Evolutionary conservation across 1,140 invertebrate genomes (phyloP), one percentile per base, ranked within the genome.

Genomic region (Temnothorax longispinosus): DNA sequence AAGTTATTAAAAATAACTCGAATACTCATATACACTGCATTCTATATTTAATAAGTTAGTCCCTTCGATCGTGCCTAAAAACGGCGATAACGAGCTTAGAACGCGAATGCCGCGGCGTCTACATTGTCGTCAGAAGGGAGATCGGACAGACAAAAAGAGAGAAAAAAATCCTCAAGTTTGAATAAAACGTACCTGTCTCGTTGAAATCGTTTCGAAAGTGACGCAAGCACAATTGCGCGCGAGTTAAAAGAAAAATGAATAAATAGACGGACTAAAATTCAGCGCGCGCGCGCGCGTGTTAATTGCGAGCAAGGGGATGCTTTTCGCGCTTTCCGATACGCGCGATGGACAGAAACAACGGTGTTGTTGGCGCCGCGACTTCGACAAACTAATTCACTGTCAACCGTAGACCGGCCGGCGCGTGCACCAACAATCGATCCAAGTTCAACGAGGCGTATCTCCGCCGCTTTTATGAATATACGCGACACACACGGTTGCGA

Each of bases 11-110:
- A 84, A 84, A 84, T 84, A 84, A 84, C 80, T 62, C 13, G 13
- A 74, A 84, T 84, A 82, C 80, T 72, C 67, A 74, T 82, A 84
- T 84, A 84, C 69, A 60, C 32, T 13, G 35, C 41, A 10, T 38
- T 84, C 80, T 84, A 84, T 84, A 75, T 84, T 84, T 84, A 84
- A 84, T 84, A 15, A 60, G 41, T 84, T 69, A 84, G 54, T 75
- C 54, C 54, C 80, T 84, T 84, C 69, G 32, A 47, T 75, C 69
- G 32, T 44, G 69, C 69, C 80, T 84, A 84, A 84, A 84, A 84
- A 60, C 69, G 69, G 80, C 27, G 35, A 84, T 81, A 81, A 60
- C 54, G 69, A 47, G 69, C 13, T 75, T 47, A 47, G 69, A 84
- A 21, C 38, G 67, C 67, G 44, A 15, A 35, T 72, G 75, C 5